Evolutionary conservation across 2,113 vertebrate species (phyloP).

Genomic region (Ailurus styani): DNA sequence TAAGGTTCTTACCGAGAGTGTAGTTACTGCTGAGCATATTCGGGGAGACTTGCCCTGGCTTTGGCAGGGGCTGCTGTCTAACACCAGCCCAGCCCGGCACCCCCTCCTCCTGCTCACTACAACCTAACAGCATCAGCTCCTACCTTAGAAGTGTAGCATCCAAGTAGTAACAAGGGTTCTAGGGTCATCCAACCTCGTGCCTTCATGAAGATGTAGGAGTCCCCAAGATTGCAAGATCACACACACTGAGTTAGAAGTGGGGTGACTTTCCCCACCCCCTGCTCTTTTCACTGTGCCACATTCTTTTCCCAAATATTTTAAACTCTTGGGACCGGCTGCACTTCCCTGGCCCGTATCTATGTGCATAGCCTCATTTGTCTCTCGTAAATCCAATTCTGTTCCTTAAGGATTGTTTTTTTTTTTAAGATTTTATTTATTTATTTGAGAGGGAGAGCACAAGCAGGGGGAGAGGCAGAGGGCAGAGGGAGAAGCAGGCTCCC

Average conservation of each 20-base stretch:
- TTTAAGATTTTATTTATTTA: not conserved
- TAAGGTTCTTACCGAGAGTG: not conserved
- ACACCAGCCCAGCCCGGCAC: not conserved
- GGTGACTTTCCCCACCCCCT: not conserved
- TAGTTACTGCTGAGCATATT: not conserved
- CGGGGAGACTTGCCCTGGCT: not conserved
- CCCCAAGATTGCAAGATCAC: not conserved
- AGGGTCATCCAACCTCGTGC: not conserved
- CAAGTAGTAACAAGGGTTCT: not conserved
- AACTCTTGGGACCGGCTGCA: not conserved
- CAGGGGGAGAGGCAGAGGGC: not conserved
- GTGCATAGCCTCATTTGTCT: not conserved
- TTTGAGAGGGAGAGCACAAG: not conserved
- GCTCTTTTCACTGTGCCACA: not conserved
- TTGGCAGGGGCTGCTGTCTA: not conserved
- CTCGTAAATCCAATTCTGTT: not conserved
- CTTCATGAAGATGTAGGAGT: not conserved
- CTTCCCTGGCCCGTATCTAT: not conserved
- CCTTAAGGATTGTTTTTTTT: constrained; percentile 2
- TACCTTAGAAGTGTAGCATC: not conserved
- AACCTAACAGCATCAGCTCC: not conserved
- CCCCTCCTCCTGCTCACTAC: not conserved
- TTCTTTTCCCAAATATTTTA: not conserved
- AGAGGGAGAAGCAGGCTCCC: not conserved
- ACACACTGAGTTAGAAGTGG: not conserved